phyloP scores from a whole-genome alignment of 2,888 invertebrate genomes.

The Drosophila eohydei region DNA sequence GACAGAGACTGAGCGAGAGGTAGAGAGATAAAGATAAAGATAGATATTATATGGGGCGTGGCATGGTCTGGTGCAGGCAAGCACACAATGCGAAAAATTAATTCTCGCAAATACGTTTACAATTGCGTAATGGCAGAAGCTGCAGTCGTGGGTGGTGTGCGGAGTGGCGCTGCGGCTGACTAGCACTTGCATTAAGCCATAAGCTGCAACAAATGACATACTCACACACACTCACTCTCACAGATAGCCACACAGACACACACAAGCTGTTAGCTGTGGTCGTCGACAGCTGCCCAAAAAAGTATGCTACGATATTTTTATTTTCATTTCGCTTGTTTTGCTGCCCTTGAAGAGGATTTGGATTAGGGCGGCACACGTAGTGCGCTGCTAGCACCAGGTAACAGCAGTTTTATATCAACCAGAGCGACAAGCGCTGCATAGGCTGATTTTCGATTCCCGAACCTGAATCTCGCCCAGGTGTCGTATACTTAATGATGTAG shows the following conservation, averaged over 20 bases:
- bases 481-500: background rate
- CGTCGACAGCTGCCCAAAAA: constrained; percentile 52
- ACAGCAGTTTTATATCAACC: background rate
- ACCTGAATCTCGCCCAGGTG: background rate
- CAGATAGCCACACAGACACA: background rate
- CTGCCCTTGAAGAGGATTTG: constrained; percentile 5
- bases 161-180: constrained; percentile 20
- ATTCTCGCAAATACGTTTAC: constrained; percentile 58
- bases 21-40: background rate
- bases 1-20: background rate
- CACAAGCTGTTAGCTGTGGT: constrained; percentile 5
- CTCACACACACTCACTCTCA: constrained; percentile 13
- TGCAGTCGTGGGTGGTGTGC: constrained; percentile 5
- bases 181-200: constrained; percentile 58
- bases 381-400: background rate
- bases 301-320: constrained; percentile 39
- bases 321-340: background rate
- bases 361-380: background rate
- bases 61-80: constrained; percentile 11
- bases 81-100: constrained; percentile 47
- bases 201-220: constrained; percentile 70
- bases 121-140: constrained; percentile 55
- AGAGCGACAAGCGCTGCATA: background rate
- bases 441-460: background rate
- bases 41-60: constrained; percentile 7